Evolutionary conservation across 1,140 invertebrate species (phyloP).

Genomic region (Pseudomyrmex dendroicus): DNA sequence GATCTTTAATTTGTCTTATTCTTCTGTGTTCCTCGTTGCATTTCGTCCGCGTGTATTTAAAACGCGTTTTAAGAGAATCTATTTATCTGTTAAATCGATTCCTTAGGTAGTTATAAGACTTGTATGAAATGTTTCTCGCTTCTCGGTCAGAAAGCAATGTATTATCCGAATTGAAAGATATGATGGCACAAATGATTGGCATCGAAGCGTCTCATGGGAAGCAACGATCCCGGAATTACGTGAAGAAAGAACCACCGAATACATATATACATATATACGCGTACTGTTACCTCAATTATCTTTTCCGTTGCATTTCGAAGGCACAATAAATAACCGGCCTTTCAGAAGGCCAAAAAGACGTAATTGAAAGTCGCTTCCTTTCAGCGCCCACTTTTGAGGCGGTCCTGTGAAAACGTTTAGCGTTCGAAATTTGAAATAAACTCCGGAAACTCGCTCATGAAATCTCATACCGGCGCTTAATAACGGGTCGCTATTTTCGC

Average conservation of each 20-base stretch:
- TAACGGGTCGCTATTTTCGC: background rate
- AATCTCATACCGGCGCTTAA: constrained; percentile 39
- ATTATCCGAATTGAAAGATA: background rate
- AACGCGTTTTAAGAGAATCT: background rate
- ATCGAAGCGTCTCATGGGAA: constrained; percentile 1
- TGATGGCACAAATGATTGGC: constrained; percentile 1
- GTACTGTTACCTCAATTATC: constrained; percentile 58
- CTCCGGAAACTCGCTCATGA: constrained; percentile 52
- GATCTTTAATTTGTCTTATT: constrained; percentile 23
- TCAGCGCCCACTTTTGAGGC: constrained; percentile 50
- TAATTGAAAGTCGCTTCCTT: constrained; percentile 57
- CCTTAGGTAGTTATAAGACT: background rate
- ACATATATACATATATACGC: constrained; percentile 6
- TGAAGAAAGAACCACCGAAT: constrained; percentile 46
- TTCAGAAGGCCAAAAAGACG: constrained; percentile 39
- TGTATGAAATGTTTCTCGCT: background rate
- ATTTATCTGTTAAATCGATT: constrained; percentile 4
- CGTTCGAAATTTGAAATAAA: constrained; percentile 44
- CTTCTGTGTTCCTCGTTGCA: constrained; percentile 7
- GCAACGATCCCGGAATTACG: constrained; percentile 39
- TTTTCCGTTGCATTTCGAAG: constrained; percentile 56
- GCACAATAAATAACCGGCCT: constrained; percentile 54
- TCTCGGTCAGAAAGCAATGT: background rate
- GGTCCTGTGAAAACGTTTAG: constrained; percentile 47
- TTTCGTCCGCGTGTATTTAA: background rate